These are phyloP conservation scores for Drosophila prostipennis DNA, from an alignment of 2,888 invertebrate species.

Conservation along the genomic window DNA sequence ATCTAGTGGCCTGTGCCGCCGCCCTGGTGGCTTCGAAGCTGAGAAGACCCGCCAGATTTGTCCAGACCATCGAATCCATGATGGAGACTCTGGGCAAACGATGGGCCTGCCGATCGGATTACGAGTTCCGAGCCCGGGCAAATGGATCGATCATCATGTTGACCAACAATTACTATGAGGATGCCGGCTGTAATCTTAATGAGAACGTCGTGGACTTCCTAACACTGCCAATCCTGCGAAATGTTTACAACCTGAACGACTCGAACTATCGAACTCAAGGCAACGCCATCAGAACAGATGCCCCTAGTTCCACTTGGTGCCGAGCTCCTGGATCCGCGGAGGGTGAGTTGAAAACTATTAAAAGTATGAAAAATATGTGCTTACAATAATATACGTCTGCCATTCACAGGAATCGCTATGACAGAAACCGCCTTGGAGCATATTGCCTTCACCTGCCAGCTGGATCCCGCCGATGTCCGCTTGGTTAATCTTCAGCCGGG, in stretches of 20 bases:
- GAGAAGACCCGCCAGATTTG: slow-evolving; percentile 89
- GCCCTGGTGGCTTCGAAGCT: slow-evolving; percentile 87
- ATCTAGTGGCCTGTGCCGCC: slow-evolving; percentile 87
- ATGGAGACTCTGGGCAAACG: slow-evolving; percentile 90
- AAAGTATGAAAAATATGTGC: too few species aligned
- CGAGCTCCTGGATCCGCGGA: slow-evolving; percentile 88
- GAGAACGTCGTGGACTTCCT: slow-evolving; percentile 84
- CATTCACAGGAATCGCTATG: slow-evolving; percentile 84
- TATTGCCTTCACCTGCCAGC: slow-evolving; percentile 85
- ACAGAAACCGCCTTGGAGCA: slow-evolving; percentile 88
- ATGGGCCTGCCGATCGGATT: slow-evolving; percentile 86
- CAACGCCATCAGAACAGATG: slow-evolving; percentile 88
- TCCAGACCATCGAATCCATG: slow-evolving; percentile 89
- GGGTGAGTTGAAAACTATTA: slow-evolving; percentile 72
- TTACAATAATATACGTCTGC: too few species aligned
- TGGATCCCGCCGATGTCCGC: slow-evolving; percentile 87
- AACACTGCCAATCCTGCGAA: slow-evolving; percentile 82
- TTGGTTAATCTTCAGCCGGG: slow-evolving; percentile 85
- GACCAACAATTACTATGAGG: slow-evolving; percentile 86
- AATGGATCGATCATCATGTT: slow-evolving; percentile 85
- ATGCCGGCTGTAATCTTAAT: slow-evolving; percentile 85
- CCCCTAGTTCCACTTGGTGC: slow-evolving; percentile 89
- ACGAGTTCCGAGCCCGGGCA: slow-evolving; percentile 87
- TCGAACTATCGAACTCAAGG: slow-evolving; percentile 88
- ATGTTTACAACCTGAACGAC: slow-evolving; percentile 87